phyloP scores from a whole-genome alignment of 2,113 vertebrate species.

The Origma solitaria region DNA sequence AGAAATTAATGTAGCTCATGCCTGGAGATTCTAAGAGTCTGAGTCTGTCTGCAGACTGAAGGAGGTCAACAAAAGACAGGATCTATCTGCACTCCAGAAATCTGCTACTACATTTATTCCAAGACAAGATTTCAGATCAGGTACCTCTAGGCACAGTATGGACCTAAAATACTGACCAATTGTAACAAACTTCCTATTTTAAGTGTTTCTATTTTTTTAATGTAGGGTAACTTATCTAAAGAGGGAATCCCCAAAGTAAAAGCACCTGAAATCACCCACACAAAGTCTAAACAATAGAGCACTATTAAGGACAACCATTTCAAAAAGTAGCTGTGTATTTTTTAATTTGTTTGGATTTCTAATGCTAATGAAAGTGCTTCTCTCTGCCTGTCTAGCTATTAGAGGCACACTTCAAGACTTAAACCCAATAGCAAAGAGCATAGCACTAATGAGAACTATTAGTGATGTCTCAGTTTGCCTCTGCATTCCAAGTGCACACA shows the following conservation, averaged over 20 bases:
- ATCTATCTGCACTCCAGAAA: neutral
- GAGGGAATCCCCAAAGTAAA: neutral
- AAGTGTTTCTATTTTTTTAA: neutral
- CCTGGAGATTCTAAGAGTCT: neutral
- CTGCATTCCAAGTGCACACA: neutral
- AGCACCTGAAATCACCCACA: neutral
- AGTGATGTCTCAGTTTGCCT: neutral
- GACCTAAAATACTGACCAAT: neutral
- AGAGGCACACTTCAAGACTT: neutral
- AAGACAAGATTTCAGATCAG: neutral
- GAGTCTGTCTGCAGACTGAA: neutral
- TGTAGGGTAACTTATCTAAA: neutral
- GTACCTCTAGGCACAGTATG: neutral
- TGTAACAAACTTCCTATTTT: neutral
- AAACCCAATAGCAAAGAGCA: neutral
- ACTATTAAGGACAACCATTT: neutral
- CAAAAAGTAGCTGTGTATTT: neutral
- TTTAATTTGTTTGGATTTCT: neutral
- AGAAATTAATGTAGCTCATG: neutral
- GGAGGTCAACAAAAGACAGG: neutral
- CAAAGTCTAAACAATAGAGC: neutral
- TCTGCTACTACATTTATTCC: neutral
- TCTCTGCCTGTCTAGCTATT: neutral
- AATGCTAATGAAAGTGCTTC: neutral
- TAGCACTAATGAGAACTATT: neutral